phyloP scores from a whole-genome alignment of 1,140 invertebrate genomes.

The Tenebrio molitor region DNA sequence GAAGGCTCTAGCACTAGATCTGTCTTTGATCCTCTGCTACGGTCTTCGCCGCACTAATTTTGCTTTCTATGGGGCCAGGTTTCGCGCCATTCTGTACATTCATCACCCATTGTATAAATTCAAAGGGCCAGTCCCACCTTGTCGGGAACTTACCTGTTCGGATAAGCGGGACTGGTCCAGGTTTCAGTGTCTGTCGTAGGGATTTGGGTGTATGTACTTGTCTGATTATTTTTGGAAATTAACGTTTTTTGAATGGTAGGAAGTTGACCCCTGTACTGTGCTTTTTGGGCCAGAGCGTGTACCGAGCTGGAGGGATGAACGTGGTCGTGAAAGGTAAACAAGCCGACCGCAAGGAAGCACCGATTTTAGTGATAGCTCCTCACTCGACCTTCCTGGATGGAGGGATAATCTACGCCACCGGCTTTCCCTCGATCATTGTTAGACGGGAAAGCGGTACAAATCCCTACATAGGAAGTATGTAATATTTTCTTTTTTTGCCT shows the following conservation, averaged over 20 bases:
- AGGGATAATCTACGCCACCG: slow-evolving; percentile 83
- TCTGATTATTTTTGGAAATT: slow-evolving; percentile 27
- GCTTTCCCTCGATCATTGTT: slow-evolving; percentile 84
- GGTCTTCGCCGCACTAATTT: slow-evolving; percentile 21
- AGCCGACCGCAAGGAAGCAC: slow-evolving; percentile 80
- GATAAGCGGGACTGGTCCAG: too few relatives aligned
- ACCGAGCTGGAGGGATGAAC: slow-evolving; percentile 83
- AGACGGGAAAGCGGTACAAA: slow-evolving; percentile 82
- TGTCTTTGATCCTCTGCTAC: background rate
- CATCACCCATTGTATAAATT: background rate
- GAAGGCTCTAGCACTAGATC: background rate
- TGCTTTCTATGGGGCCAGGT: slow-evolving; percentile 41
- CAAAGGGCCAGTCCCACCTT: too few relatives aligned
- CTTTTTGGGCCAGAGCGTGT: slow-evolving; percentile 79
- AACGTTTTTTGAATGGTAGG: slow-evolving; percentile 63
- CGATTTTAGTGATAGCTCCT: slow-evolving; percentile 87
- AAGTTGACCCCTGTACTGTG: slow-evolving; percentile 76
- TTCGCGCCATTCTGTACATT: background rate
- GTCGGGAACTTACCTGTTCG: too few relatives aligned
- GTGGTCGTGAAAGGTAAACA: slow-evolving; percentile 82
- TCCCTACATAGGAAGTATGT: slow-evolving; percentile 89
- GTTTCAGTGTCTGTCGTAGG: too few relatives aligned
- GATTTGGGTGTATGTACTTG: background rate
- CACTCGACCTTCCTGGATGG: slow-evolving; percentile 91
- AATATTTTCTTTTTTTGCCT: slow-evolving; percentile 51